A percentile compares a stretch with the other conserved stretches of the same genome.
These are phyloP conservation scores for Brachyrhaphis roseni DNA, from an alignment of 2,797 vertebrate species.

Conservation along the genomic window DNA sequence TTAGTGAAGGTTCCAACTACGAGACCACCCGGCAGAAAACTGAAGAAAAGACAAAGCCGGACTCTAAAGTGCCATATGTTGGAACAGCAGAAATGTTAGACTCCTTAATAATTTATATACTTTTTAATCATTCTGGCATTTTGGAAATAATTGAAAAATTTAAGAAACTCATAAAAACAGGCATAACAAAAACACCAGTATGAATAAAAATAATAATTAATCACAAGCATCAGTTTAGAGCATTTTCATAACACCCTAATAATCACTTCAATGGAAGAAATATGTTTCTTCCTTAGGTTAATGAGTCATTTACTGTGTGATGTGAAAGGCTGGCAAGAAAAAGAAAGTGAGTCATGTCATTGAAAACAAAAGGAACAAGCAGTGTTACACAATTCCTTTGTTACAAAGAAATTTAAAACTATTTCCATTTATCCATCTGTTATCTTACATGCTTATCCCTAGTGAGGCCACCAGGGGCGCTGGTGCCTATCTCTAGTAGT, in stretches of 20 bases:
- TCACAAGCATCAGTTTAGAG: neutral
- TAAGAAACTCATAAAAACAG: neutral
- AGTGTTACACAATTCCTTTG: neutral
- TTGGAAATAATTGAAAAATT: neutral
- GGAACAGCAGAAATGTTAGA: neutral
- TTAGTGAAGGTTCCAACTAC: neutral
- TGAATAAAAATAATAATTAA: neutral
- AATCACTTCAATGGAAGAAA: slow-evolving; percentile 12
- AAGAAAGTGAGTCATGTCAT: slow-evolving; percentile 8
- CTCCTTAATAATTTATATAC: neutral
- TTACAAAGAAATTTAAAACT: neutral
- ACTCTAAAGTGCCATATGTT: neutral
- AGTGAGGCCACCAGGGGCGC: no score
- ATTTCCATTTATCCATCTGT: no score
- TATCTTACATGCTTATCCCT: no score
- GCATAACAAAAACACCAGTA: neutral
- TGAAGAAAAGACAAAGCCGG: neutral
- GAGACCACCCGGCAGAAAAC: neutral
- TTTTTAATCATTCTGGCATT: neutral
- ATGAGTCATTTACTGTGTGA: slow-evolving; percentile 18
- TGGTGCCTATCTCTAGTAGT: no score
- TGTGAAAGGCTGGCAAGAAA: slow-evolving; percentile 9
- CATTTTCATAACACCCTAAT: neutral
- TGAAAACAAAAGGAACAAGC: neutral
- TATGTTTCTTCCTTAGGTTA: neutral